Evolutionary conservation across 2,113 vertebrate species (phyloP).

Genomic region (Leptodactylus fuscus): DNA sequence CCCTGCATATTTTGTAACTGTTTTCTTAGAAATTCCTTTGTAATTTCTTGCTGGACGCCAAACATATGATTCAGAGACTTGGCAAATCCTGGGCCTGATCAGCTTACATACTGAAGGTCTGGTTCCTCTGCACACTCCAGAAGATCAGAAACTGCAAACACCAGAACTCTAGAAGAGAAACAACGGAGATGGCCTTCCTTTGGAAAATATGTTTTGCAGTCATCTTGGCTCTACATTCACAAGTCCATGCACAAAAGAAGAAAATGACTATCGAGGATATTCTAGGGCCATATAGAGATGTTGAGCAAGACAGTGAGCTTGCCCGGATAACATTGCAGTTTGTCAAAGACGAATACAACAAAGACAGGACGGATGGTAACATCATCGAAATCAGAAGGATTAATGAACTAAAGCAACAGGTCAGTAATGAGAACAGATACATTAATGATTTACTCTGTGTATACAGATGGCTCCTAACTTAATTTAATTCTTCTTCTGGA

Average conservation of each 20-base stretch:
- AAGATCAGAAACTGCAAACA: not conserved
- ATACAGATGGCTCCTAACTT: no score
- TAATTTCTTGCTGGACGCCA: not conserved
- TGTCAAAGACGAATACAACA: constrained; percentile 28
- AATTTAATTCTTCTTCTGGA: no score
- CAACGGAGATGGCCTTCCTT: not conserved
- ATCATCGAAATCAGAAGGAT: not conserved
- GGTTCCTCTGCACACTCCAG: not conserved
- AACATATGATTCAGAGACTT: constrained; percentile 27
- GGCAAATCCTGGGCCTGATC: constrained; percentile 5
- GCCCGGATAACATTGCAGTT: not conserved
- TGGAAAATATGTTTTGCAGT: not conserved
- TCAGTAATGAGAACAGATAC: constrained; percentile 1
- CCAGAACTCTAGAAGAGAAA: not conserved
- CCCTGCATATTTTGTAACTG: not conserved
- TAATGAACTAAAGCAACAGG: not conserved
- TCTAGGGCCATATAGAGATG: not conserved
- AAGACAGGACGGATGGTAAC: not conserved
- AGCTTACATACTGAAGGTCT: constrained; percentile 16
- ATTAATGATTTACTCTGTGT: not conserved
- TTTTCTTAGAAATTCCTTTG: not conserved
- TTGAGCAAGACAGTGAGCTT: not conserved
- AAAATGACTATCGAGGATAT: not conserved
- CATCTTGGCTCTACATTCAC: constrained; percentile 2
- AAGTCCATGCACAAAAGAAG: not conserved